Percentiles rank a stretch among this genome's conserved stretches.
Conservation (phyloP, 2,113 vertebrate genomes). For the Myrmecophaga tridactyla region DNA sequence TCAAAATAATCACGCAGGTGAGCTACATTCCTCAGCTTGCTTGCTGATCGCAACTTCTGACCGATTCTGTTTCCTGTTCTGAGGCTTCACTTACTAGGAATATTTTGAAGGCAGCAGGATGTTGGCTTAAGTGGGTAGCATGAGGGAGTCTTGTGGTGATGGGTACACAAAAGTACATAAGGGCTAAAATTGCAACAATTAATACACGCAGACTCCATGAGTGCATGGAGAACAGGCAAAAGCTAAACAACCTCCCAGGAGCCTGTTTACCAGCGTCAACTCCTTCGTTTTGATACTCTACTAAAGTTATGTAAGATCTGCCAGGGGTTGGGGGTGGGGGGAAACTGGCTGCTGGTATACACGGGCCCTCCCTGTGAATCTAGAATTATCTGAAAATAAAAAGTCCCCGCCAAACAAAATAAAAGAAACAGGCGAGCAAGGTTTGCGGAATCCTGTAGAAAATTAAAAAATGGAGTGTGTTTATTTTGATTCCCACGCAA, state of each 20-base stretch:
- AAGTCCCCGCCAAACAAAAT: not conserved
- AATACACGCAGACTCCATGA: fast-evolving
- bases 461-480: not conserved
- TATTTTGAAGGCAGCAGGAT: not conserved
- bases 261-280: fast-evolving
- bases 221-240: fast-evolving
- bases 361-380: no score
- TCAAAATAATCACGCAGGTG: not conserved
- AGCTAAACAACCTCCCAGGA: not conserved
- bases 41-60: not conserved
- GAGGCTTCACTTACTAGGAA: not conserved
- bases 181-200: not conserved
- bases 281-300: not conserved
- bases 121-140: not conserved
- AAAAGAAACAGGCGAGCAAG: not conserved
- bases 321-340: no score
- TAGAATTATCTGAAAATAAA: not conserved
- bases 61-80: not conserved
- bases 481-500: slow-evolving; percentile 30
- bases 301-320: not conserved
- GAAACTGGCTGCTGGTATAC: no score
- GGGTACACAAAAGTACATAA: not conserved
- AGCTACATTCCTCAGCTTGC: not conserved
- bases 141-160: not conserved
- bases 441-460: not conserved